A percentile compares a stretch with the other conserved stretches of the same genome.
These are phyloP conservation scores for Enteromius fasciolatus DNA, from an alignment of 2,797 vertebrate genomes.

Conservation along the genomic window DNA sequence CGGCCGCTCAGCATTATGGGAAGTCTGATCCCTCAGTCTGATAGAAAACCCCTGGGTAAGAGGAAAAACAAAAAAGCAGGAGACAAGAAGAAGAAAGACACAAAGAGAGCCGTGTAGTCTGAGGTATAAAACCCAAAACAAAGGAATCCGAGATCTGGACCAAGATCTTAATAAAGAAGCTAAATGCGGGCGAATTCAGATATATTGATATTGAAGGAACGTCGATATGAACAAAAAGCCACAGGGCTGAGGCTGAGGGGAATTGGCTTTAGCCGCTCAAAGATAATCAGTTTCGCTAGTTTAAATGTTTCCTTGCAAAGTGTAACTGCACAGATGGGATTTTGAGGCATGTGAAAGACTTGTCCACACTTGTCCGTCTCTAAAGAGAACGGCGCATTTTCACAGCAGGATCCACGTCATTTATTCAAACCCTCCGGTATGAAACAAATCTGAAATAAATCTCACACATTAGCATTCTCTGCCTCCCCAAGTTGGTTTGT, in stretches of 20 bases:
- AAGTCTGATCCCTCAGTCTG: constrained; percentile 73
- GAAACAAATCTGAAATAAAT: constrained; percentile 49
- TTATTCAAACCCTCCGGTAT: constrained; percentile 48
- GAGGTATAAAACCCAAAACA: constrained; percentile 67
- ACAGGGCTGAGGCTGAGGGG: constrained; percentile 40
- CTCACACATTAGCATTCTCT: constrained; percentile 41
- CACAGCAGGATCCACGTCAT: constrained; percentile 53
- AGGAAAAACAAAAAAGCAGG: constrained; percentile 63
- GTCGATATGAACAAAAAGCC: constrained; percentile 54
- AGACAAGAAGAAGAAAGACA: constrained; percentile 60
- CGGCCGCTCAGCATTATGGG: constrained; percentile 70
- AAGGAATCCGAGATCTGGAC: constrained; percentile 58
- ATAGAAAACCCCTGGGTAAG: constrained; percentile 71
- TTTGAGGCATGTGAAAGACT: constrained; percentile 49
- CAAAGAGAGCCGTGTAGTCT: constrained; percentile 50
- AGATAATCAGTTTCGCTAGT: constrained; percentile 50
- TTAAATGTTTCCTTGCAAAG: constrained; percentile 42
- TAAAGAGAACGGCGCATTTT: constrained; percentile 49
- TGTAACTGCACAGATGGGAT: constrained; percentile 50
- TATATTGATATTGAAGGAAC: constrained; percentile 52
- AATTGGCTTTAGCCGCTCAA: constrained; percentile 46
- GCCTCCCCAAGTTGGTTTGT: not conserved
- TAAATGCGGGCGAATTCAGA: constrained; percentile 36
- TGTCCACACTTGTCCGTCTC: constrained; percentile 49
- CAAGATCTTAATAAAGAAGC: constrained; percentile 58